A percentile compares a stretch with the other conserved stretches of the same genome.
These are phyloP conservation scores for Tyto alba DNA, from an alignment of 2,113 vertebrate species.

Conservation along the genomic window DNA sequence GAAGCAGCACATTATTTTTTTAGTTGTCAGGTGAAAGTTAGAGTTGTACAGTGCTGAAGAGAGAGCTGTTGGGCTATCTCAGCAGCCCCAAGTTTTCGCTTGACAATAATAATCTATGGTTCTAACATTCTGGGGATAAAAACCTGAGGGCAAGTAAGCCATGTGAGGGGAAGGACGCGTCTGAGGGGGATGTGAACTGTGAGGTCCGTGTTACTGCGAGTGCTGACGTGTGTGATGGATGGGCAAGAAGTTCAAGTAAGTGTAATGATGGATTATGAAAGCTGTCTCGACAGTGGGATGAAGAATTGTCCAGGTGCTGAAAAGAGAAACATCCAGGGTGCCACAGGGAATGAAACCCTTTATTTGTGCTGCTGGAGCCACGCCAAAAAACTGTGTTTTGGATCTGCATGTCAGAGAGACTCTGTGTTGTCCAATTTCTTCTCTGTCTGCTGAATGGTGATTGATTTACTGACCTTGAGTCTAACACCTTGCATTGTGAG, in stretches of 20 bases:
- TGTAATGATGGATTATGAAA: background rate
- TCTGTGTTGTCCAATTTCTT: background rate
- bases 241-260: background rate
- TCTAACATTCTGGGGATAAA: background rate
- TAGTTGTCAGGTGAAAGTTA: background rate
- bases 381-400: background rate
- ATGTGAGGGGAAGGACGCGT: background rate
- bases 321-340: background rate
- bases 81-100: background rate
- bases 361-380: background rate
- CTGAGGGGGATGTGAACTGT: background rate
- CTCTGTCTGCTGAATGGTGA: background rate
- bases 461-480: conserved; percentile 14
- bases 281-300: background rate
- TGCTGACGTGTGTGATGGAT: background rate
- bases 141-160: background rate
- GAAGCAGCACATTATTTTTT: background rate
- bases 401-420: background rate
- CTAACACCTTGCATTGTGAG: background rate
- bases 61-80: background rate
- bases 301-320: conserved; percentile 1
- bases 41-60: background rate
- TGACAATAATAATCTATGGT: background rate
- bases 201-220: background rate
- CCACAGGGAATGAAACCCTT: background rate